Percentiles rank a stretch among this genome's conserved stretches.
These are phyloP conservation scores for Orchesella flavescens DNA, from an alignment of 2,888 invertebrate species.

Conservation along the genomic window DNA sequence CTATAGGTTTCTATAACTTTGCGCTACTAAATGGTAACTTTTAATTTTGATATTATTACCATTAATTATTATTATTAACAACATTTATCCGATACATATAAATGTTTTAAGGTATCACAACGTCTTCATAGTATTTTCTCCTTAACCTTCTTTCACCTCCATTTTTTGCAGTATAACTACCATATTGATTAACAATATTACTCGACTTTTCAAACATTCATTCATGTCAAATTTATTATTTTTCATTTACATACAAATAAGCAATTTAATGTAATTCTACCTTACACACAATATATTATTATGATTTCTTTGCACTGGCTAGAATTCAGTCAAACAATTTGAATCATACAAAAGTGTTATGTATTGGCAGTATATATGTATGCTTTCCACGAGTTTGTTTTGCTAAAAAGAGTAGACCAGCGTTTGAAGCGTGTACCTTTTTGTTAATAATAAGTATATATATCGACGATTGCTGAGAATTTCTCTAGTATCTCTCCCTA, in stretches of 20 bases:
- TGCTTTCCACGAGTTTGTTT: background rate
- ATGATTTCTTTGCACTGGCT: constrained; percentile 3
- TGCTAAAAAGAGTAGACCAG: no score
- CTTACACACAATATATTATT: background rate
- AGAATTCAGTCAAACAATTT: constrained; percentile 28
- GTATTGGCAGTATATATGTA: background rate
- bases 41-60: no score
- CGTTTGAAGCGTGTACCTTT: constrained; percentile 5
- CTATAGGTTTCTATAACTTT: no score
- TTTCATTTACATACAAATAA: background rate
- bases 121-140: constrained; percentile 17
- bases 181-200: background rate
- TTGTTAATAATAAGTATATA: no score
- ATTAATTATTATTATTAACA: no score
- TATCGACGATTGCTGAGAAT: no score
- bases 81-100: background rate
- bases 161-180: background rate
- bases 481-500: background rate
- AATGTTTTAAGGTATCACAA: constrained; percentile 30
- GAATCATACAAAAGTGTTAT: background rate
- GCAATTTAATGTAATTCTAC: background rate
- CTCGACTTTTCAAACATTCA: background rate
- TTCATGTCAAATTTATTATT: background rate
- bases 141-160: background rate
- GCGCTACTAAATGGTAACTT: no score